Base-by-base conservation (phyloP, 2,113 vertebrate genomes). In the Limanda limanda region DNA sequence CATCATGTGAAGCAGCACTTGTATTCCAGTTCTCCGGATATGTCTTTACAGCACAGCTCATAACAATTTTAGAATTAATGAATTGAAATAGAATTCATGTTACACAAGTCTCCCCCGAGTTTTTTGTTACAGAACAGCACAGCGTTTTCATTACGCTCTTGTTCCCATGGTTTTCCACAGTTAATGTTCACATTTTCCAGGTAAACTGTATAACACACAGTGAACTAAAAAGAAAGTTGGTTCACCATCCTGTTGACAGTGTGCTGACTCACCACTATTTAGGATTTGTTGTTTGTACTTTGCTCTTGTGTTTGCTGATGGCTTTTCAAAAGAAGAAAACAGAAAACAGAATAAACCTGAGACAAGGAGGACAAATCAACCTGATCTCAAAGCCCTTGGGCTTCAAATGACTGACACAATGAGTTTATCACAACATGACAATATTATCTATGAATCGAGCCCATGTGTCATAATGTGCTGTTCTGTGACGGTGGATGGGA, bases 31-130 rank as follows among this genome's bases (percentile, higher is more conserved):
- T 84, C 78, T 72, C 55, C 63, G 51, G 66, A 71, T 76, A 63
- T 66, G 80, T 82, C 74, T 85, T 74, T 51, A 70, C 60, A 47
- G 63, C 69, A 55, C 72, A 71, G 72, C 78, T 89, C 84, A 87
- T 86, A 82, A 82, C 58, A 84, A 84, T 80, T 83, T 18, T 48
- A 7, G 17, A 48, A 48, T 48, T 18, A 1, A 51, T 11, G 40
- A 42, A 42, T 42, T 12, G 10, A 42, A 87, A 86, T 87, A 68
- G 76, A 75, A 58, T 63, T 45, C 70, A n/a, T 77, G 60, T 64
- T 54, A 24, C 60, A 12, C 24, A 51, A 63, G 59, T 79, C 83
- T 81, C 78, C 27, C 61, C 74, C 70, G 54, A 45, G 11, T 20
- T 25, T 3, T 14, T 11, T 0, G 0, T 31, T 24, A 10, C 35